Evolutionary conservation across 2,797 vertebrate species (phyloP).

Genomic region (Garrulus glandarius): DNA sequence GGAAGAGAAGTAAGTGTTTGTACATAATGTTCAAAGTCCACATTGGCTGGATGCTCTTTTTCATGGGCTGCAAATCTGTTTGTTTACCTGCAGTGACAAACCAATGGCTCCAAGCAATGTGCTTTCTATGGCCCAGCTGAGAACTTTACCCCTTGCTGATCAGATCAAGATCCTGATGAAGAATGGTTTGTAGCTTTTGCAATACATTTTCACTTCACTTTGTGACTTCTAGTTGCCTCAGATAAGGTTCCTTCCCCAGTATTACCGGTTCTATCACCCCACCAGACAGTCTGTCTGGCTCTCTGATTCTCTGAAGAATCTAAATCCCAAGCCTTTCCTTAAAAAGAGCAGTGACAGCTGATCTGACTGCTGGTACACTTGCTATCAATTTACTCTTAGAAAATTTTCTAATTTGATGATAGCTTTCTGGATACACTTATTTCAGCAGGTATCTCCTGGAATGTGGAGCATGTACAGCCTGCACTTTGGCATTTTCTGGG

Average conservation of each 20-base stretch:
- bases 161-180: slow-evolving; percentile 98
- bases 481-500: not conserved
- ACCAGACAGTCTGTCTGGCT: not conserved
- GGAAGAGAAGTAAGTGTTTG: slow-evolving; percentile 88
- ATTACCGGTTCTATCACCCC: not conserved
- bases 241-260: not conserved
- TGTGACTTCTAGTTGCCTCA: not conserved
- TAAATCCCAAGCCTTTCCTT: not conserved
- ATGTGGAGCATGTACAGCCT: not conserved
- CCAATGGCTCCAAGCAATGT: slow-evolving; percentile 93
- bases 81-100: slow-evolving; percentile 79
- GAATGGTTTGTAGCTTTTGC: slow-evolving; percentile 81
- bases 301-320: not conserved
- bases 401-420: not conserved
- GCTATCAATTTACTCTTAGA: not conserved
- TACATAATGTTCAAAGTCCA: not conserved
- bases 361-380: not conserved
- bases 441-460: not conserved
- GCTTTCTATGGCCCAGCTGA: slow-evolving; percentile 95
- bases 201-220: not conserved
- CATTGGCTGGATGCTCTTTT: not conserved
- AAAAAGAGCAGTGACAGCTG: not conserved
- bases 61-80: slow-evolving; percentile 2
- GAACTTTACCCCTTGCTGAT: slow-evolving; percentile 90
- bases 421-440: not conserved